phyloP scores from a whole-genome alignment of 2,888 invertebrate species.

The Tuta absoluta region DNA sequence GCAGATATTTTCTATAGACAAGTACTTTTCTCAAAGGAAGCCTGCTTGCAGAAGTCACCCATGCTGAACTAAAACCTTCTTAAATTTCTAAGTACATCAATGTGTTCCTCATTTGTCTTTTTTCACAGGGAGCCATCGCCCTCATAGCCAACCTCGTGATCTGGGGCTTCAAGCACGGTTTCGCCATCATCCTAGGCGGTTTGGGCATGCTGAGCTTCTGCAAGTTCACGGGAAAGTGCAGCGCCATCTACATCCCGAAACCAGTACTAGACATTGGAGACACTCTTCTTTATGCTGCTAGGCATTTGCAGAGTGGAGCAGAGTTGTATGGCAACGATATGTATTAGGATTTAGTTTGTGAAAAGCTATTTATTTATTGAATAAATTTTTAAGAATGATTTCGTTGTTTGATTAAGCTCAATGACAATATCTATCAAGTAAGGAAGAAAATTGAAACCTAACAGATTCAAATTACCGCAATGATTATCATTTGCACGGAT shows the following conservation, averaged over 20 bases:
- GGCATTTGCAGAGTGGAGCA: conserved; percentile 27
- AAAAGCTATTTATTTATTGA: background rate
- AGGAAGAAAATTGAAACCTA: too few species aligned
- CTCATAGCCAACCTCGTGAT: conserved; percentile 31
- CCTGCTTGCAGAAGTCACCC: too few species aligned
- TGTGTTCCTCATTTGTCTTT: background rate
- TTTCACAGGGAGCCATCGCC: conserved; percentile 36
- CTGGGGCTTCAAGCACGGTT: conserved; percentile 33
- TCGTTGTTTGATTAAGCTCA: background rate
- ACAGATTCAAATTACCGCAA: too few species aligned
- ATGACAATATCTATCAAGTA: background rate
- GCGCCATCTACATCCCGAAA: conserved; percentile 21
- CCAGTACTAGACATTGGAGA: conserved; percentile 27
- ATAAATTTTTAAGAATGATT: background rate
- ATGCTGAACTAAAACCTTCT: background rate
- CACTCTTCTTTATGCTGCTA: conserved; percentile 26
- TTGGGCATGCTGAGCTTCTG: conserved; percentile 35
- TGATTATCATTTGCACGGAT: too few species aligned
- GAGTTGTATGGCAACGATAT: background rate
- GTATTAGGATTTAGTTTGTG: background rate
- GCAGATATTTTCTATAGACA: too few species aligned
- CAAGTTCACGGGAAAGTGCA: conserved; percentile 37
- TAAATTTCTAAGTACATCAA: background rate
- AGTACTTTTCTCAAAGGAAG: too few species aligned
- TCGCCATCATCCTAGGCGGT: conserved; percentile 34